These are phyloP conservation scores for Denticeps clupeoides DNA, from an alignment of 2,797 vertebrate genomes.

Conservation along the genomic window DNA sequence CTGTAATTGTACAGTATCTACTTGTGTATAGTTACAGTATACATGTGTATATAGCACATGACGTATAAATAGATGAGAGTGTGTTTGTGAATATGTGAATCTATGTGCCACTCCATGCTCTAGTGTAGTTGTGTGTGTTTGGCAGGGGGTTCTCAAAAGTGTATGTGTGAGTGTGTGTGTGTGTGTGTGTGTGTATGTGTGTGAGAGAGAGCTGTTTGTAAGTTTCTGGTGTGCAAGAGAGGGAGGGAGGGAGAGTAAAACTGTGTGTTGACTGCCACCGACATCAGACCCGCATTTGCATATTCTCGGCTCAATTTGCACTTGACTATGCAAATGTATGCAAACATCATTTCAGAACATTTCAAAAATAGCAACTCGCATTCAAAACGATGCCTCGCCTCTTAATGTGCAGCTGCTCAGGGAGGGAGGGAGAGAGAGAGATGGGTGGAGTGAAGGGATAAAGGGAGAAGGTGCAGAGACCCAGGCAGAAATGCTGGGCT, in stretches of 20 bases:
- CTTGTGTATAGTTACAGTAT: too few relatives aligned
- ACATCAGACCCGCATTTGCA: slow-evolving; percentile 69
- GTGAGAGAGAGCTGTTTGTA: not conserved
- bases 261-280: slow-evolving; percentile 69
- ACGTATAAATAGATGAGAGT: slow-evolving; percentile 5
- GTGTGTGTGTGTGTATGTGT: not conserved
- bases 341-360: slow-evolving; percentile 74
- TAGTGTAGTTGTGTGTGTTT: not conserved
- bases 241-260: slow-evolving; percentile 51
- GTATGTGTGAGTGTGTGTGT: not conserved
- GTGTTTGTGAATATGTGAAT: not conserved
- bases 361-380: slow-evolving; percentile 73
- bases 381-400: slow-evolving; percentile 60
- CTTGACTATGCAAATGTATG: slow-evolving; percentile 77
- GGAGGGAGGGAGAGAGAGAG: too few relatives aligned
- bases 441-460: too few relatives aligned
- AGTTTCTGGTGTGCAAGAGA: slow-evolving; percentile 22
- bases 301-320: slow-evolving; percentile 76
- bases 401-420: slow-evolving; percentile 56
- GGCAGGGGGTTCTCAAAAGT: not conserved
- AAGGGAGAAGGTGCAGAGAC: too few relatives aligned
- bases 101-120: not conserved
- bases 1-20: too few relatives aligned
- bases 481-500: too few relatives aligned
- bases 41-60: too few relatives aligned